Base-by-base conservation (phyloP, 2,888 invertebrate species). In the Brenthis daphne region DNA sequence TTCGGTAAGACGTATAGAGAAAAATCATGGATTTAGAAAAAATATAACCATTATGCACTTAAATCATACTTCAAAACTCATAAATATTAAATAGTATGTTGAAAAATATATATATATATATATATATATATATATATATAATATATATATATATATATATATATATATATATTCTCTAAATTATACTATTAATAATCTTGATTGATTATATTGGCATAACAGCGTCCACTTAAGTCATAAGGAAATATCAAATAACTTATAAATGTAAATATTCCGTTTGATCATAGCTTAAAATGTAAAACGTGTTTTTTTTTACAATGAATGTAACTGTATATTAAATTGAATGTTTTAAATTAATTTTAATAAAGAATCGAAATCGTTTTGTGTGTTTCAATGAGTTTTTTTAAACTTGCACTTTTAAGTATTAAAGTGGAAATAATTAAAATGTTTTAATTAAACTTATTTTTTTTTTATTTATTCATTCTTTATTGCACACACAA, bases 271-370 rank as follows among this genome's bases (percentile, higher is more conserved):
- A 72, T 47, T 56, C 29, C 54, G 43, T 60, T 47, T 53, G 12
- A 53, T 29, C 24, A 47, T 56, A 61, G 61, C 70, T 72, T 67
- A 43, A 63, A 66, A 29, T 43, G 63, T 64, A n/a, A 54, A 65
- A 50, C 66, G 57, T 64, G 65, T 67, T 76, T 70, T 60, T 53
- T 60, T 58, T 68, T 54, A 64, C 53, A 33, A 60, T 67, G 67
- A 69, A 64, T 67, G 67, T 71, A 63, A 57, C 55, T 65, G 43
- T 60, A 63, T 56, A 48, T 20, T 65, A 61, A 73, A 73, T 54
- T 87, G 84, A 82, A 85, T 87, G 87, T 89, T 85, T 83, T 77
- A 79, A 63, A 83, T 84, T 84, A 76, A 83, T 84, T 88, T 84
- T 78, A 89, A 86, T 89, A 89, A 89, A 89, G 77, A 84, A 85